Percentiles rank a stretch among this genome's conserved stretches.
Conservation (phyloP, 2,888 invertebrate genomes). For the Dryobota labecula region DNA sequence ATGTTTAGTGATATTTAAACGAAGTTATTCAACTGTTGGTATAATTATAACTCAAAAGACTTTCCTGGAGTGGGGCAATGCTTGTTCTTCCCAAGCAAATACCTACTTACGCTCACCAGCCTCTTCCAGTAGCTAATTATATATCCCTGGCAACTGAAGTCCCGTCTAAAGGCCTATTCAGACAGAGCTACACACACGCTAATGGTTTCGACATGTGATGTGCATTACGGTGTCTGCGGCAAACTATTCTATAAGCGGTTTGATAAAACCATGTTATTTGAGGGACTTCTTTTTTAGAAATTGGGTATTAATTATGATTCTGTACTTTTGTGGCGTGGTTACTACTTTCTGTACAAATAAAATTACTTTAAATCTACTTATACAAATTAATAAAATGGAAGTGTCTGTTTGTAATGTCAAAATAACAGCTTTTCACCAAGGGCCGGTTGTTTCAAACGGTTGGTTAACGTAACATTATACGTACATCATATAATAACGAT, state of each 20-base stretch:
- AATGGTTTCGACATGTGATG: constrained; percentile 76
- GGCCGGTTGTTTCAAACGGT: no score
- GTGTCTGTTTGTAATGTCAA: no score
- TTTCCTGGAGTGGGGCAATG: no score
- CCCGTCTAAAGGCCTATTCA: constrained; percentile 71
- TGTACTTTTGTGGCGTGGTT: not conserved
- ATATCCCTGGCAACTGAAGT: constrained; percentile 38
- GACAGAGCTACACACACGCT: constrained; percentile 68
- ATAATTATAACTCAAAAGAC: not conserved
- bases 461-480: no score
- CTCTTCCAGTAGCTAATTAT: constrained; percentile 29
- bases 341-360: no score
- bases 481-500: no score
- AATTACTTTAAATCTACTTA: no score
- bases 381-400: no score
- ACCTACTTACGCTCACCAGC: constrained; percentile 17
- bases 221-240: constrained; percentile 67
- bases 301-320: not conserved
- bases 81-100: not conserved
- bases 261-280: constrained; percentile 33
- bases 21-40: no score
- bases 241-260: constrained; percentile 36
- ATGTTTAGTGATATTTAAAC: no score
- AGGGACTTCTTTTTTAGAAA: not conserved
- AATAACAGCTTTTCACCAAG: no score